Percentiles rank a stretch among this genome's conserved stretches.
Conservation (phyloP, 2,888 invertebrate genomes). For the Spialia ferax region DNA sequence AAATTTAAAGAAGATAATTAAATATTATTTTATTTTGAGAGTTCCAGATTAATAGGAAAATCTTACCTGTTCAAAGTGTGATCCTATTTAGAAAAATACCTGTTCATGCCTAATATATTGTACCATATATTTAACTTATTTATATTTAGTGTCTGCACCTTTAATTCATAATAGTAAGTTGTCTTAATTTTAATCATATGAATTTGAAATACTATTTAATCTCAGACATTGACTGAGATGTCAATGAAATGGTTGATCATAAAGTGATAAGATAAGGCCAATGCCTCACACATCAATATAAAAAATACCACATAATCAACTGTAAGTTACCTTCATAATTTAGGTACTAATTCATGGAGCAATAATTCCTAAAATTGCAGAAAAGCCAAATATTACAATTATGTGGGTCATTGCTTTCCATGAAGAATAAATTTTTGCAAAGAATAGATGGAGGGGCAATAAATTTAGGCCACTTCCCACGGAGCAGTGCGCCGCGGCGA, state of each 20-base stretch:
- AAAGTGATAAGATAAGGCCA: constrained; percentile 34
- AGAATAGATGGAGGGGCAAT: constrained; percentile 64
- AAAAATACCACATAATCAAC: neutral
- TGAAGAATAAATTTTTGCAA: constrained; percentile 53
- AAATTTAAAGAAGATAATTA: too few relatives aligned
- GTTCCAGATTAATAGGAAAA: neutral
- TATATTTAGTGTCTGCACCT: neutral
- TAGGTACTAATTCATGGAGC: neutral
- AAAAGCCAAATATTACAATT: neutral
- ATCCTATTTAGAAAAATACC: neutral
- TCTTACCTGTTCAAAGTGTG: neutral
- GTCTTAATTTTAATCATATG: neutral
- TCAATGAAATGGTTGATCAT: constrained; percentile 36
- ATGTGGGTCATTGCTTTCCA: constrained; percentile 49
- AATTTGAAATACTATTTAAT: constrained; percentile 27
- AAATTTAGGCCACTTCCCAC: constrained; percentile 81
- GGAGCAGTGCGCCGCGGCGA: constrained; percentile 63
- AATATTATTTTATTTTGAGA: too few relatives aligned
- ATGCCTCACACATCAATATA: constrained; percentile 16
- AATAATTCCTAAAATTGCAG: neutral
- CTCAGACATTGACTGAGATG: constrained; percentile 26
- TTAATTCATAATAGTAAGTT: neutral
- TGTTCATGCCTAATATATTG: neutral
- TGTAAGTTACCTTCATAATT: neutral
- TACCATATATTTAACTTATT: neutral